These are phyloP conservation scores for Philypnodon macrostomus DNA, from an alignment of 2,797 vertebrate species.

Conservation along the genomic window DNA sequence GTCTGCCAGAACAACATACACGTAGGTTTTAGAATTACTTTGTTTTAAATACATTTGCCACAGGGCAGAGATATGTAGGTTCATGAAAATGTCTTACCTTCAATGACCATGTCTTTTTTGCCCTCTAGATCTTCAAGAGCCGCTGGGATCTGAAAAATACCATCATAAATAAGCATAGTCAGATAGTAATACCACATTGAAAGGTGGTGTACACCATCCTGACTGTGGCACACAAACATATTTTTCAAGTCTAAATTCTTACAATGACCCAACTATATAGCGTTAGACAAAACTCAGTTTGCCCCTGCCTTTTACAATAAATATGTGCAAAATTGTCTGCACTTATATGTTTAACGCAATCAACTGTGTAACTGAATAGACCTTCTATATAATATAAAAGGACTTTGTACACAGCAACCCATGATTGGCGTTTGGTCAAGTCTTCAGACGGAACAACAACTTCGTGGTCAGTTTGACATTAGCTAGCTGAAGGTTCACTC, in stretches of 20 bases:
- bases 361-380: no score
- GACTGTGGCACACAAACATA: no score
- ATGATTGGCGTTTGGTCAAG: not conserved
- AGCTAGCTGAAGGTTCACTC: not conserved
- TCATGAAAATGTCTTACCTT: constrained; percentile 58
- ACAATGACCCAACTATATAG: no score
- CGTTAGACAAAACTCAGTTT: no score
- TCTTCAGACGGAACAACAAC: no score
- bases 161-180: not conserved
- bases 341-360: no score
- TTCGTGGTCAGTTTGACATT: constrained; percentile 6
- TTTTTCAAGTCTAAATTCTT: no score
- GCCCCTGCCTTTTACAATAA: no score
- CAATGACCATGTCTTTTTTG: constrained; percentile 71
- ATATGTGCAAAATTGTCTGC: no score
- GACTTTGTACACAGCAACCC: not conserved
- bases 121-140: constrained; percentile 74
- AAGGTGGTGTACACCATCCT: no score
- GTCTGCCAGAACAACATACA: constrained; percentile 60
- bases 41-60: constrained; percentile 8
- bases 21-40: not conserved
- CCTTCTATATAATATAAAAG: not conserved
- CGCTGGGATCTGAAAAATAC: constrained; percentile 71
- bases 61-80: not conserved
- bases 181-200: no score